Evolutionary conservation across 2,888 invertebrate genomes (phyloP), one percentile per base, ranked within the genome.

Genomic region (Nemotelus nigrinus): DNA sequence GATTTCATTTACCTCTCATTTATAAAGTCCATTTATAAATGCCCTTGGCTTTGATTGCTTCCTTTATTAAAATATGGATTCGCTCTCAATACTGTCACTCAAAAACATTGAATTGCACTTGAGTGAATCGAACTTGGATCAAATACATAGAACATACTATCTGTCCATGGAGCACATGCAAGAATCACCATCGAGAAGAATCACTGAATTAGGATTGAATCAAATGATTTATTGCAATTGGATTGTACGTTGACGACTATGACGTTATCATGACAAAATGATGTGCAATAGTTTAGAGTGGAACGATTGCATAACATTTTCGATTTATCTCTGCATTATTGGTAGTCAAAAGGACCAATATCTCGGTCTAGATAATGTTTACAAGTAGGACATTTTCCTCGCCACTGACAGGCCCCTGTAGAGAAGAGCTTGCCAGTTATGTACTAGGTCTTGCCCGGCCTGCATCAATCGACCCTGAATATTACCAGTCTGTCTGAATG

Each of bases 81-180:
- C 57, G 57, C 70, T 55, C 70, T 71, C 72, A 60, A 72, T 72
- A 72, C 60, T 72, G 60, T 60, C 72, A 72, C 58, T 72, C 58
- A 60, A 72, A 39, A 39, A 44, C 58, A 47, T n/a, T 72, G 72
- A 58, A 72, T 60, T 68, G 53, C n/a, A 50, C 53, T 6, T 7
- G 47, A 63, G 3, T 39, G 47, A 10, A 10, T 47, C 5, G 2
- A n/a, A 8, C 45, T 10, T 8, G 57, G 25, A 57, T 25, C 25
- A 25, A 25, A 25, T 25, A 25, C 25, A 25, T 25, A 25, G 25
- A 25, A 25, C 25, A 25, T 25, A 25, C 25, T 25, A 25, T 25
- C 25, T 25, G 25, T 25, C 25, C 25, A 25, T 25, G 25, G 25
- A 25, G 1, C 25, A 25, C 25, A 25, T 25, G 25, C 25, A 25